Base-by-base conservation (phyloP, 1,140 invertebrate species). In the Danaus plexippus region DNA sequence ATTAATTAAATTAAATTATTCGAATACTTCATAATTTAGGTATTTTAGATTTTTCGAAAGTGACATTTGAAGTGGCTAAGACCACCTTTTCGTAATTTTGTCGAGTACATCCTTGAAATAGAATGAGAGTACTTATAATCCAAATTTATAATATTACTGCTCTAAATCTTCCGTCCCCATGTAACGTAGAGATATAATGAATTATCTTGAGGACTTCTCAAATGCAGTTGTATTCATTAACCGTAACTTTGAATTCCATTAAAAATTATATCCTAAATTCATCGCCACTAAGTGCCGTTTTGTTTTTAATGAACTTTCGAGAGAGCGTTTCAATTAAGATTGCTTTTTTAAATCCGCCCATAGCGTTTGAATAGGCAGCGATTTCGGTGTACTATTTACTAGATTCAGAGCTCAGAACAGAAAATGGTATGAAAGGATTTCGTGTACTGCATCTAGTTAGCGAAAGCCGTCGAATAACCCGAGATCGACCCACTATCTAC, bases 101-200 rank as follows among this genome's bases (percentile, higher is more conserved):
- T 81, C 75, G 69, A 85, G 81, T 75, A 64, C 65, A 70, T 70
- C 64, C 76, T 81, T 69, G 63, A 69, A 73, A 77, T 75, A 75
- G 74, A 78, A 69, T 69, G 70, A 82, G 78, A 74, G 77, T 63
- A 71, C 81, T 85, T 80, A 75, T 81, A 79, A 75, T 77, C 67
- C 55, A 74, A 80, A 85, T 85, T 85, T 85, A 85, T 80, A 81
- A 82, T 85, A 82, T 85, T 81, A 77, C 69, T 72, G 73, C 74
- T 74, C 75, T 77, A 80, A 80, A 81, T 76, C 77, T 71, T 69
- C 64, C 67, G 61, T 61, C 65, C 72, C 63, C 50, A 63, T 71
- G 69, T 70, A 64, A 63, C 63, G 63, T 69, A 59, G 55, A 75
- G 69, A 74, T 69, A 67, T 61, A 69, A 73, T 76, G 65, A 68